phyloP scores from a whole-genome alignment of 2,113 vertebrate species.

The Synodontis membranacea region DNA sequence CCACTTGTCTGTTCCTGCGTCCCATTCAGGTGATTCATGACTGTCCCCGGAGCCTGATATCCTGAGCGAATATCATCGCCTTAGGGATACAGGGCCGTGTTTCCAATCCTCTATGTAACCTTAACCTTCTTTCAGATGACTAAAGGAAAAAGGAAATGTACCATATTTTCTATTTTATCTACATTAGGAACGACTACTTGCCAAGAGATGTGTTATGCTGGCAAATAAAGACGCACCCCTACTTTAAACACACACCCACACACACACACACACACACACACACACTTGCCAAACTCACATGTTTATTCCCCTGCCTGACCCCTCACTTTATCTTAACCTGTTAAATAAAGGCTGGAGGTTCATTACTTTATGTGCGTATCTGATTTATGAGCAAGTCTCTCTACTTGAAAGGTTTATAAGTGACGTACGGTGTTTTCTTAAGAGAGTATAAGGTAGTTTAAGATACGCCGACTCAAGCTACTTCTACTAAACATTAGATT shows the following conservation, averaged over 20 bases:
- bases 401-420: neutral
- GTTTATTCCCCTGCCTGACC: constrained; percentile 34
- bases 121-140: neutral
- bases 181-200: constrained; percentile 3
- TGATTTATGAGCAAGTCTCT: constrained; percentile 1
- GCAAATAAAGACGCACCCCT: constrained; percentile 24
- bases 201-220: constrained; percentile 19
- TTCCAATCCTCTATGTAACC: neutral
- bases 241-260: neutral
- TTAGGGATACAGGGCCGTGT: neutral
- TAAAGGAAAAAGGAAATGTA: neutral
- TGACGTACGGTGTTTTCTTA: neutral
- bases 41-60: neutral
- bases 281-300: neutral
- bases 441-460: neutral
- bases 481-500: neutral
- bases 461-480: neutral
- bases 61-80: neutral
- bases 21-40: neutral
- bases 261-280: neutral
- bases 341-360: constrained; percentile 67
- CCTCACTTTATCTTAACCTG: constrained; percentile 55
- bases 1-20: neutral
- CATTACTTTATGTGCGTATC: constrained; percentile 5
- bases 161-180: neutral